These are phyloP conservation scores for Sigmodon hispidus DNA, from an alignment of 2,113 vertebrate species.

Conservation along the genomic window DNA sequence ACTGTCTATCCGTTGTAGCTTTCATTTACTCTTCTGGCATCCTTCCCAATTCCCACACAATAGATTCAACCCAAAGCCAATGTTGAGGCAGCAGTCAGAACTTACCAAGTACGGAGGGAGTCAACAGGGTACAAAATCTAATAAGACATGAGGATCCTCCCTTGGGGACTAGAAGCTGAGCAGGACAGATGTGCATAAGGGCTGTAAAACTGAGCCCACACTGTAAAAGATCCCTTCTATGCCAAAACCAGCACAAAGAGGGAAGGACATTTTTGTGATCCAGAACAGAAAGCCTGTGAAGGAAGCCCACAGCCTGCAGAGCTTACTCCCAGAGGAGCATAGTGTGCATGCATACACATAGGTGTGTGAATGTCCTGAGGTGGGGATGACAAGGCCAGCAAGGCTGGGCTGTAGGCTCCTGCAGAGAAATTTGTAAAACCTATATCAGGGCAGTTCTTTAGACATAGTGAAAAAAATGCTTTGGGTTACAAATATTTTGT, in stretches of 20 bases:
- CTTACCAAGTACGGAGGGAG: neutral
- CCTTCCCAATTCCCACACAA: neutral
- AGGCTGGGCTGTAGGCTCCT: no score
- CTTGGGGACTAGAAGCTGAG: neutral
- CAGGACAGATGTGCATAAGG: neutral
- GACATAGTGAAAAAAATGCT: neutral
- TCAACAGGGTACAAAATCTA: neutral
- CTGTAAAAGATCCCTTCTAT: neutral
- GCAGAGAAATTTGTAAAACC: neutral
- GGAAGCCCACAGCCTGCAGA: neutral
- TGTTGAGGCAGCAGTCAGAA: neutral
- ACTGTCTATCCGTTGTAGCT: neutral
- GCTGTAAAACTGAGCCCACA: neutral
- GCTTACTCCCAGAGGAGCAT: neutral
- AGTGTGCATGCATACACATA: accelerated
- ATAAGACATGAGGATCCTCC: neutral
- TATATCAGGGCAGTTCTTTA: neutral
- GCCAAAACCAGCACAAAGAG: neutral
- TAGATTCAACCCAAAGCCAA: neutral
- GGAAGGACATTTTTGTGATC: accelerated
- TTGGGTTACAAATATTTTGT: neutral
- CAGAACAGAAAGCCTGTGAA: neutral
- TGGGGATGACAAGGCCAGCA: neutral
- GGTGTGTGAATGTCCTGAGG: neutral
- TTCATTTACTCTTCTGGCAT: no score